phyloP scores from a whole-genome alignment of 2,113 vertebrate genomes.

The Dipodomys merriami region DNA sequence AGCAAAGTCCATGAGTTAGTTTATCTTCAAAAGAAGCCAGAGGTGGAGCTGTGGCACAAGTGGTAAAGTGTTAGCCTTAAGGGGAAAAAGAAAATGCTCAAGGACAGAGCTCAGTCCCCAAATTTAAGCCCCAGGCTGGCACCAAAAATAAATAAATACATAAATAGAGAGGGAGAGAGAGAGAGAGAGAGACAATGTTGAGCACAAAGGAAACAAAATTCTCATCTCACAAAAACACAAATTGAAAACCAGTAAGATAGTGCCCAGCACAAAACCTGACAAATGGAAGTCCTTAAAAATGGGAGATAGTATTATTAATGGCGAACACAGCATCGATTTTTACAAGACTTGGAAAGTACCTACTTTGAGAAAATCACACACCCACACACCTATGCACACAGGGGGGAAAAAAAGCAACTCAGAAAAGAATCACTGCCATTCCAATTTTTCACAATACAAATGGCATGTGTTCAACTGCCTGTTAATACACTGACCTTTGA shows the following conservation, averaged over 20 bases:
- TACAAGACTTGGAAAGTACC: neutral
- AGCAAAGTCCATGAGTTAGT: neutral
- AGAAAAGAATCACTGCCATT: neutral
- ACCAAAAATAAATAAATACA: too few relatives aligned
- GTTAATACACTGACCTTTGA: neutral
- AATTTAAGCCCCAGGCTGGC: too few relatives aligned
- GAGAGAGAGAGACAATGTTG: neutral
- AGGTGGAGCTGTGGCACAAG: neutral
- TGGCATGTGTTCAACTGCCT: neutral
- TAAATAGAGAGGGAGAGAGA: too few relatives aligned
- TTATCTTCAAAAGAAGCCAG: neutral
- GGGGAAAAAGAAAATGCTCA: too few relatives aligned
- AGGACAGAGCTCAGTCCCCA: too few relatives aligned
- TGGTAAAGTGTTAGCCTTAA: too few relatives aligned
- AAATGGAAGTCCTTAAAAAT: too few relatives aligned
- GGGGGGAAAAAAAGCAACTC: too few relatives aligned
- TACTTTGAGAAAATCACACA: constrained; percentile 16
- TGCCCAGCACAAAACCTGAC: too few relatives aligned
- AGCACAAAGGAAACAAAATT: neutral
- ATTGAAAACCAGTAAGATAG: neutral
- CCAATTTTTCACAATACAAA: neutral
- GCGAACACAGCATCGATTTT: neutral
- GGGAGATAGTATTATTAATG: neutral
- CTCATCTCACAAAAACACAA: neutral
- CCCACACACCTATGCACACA: neutral